Evolutionary conservation across 2,888 invertebrate genomes (phyloP).

Genomic region (Conistra vaccinii): DNA sequence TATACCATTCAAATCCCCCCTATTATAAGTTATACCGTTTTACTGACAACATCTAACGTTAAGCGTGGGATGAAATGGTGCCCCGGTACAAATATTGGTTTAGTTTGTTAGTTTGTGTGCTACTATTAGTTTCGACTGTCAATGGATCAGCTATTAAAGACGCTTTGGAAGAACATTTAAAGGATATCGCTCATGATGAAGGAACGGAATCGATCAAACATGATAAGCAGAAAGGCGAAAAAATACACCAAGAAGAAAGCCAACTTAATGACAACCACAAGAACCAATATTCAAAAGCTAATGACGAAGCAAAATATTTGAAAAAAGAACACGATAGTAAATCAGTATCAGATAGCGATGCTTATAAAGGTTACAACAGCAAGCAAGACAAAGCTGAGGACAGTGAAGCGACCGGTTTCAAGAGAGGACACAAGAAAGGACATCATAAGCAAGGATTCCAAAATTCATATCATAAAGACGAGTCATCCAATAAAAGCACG

Average conservation of each 20-base stretch:
- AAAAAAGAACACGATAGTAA: slow-evolving; percentile 88
- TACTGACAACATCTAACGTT: slow-evolving; percentile 69
- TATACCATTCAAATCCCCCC: slow-evolving; percentile 75
- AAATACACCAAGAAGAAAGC: slow-evolving; percentile 85
- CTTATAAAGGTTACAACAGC: slow-evolving; percentile 84
- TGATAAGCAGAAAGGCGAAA: slow-evolving; percentile 87
- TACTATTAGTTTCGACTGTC: slow-evolving; percentile 75
- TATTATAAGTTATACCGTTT: slow-evolving; percentile 77
- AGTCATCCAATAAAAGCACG: slow-evolving; percentile 92
- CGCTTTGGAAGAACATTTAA: slow-evolving; percentile 87
- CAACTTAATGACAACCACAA: slow-evolving; percentile 84
- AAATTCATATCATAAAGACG: slow-evolving; percentile 93
- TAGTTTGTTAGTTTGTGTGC: slow-evolving; percentile 74
- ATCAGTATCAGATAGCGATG: slow-evolving; percentile 84
- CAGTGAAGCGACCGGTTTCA: slow-evolving; percentile 82
- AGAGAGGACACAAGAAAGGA: slow-evolving; percentile 92
- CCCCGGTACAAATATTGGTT: slow-evolving; percentile 75
- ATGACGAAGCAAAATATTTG: slow-evolving; percentile 86
- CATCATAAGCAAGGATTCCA: slow-evolving; percentile 93
- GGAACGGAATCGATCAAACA: slow-evolving; percentile 84
- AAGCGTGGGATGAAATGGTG: slow-evolving; percentile 81
- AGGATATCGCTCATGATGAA: slow-evolving; percentile 85
- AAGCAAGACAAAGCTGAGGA: slow-evolving; percentile 87
- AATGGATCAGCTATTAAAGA: slow-evolving; percentile 84
- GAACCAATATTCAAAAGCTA: slow-evolving; percentile 86